Conservation (phyloP, 2,797 vertebrate species). For the Galago senegalensis region DNA sequence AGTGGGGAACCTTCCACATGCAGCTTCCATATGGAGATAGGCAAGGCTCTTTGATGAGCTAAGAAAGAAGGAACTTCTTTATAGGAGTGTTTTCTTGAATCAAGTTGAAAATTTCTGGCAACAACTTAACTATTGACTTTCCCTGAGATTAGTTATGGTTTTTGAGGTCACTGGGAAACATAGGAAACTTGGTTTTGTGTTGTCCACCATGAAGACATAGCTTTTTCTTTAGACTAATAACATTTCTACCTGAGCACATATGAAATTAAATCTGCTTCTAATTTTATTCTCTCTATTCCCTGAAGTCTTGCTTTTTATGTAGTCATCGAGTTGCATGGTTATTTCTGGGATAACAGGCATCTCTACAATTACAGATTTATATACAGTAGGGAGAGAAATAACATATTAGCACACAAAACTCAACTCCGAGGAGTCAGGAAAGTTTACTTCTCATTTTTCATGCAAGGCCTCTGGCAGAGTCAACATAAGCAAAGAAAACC, state of each 20-base stretch:
- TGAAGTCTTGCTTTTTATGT: slow-evolving; percentile 22
- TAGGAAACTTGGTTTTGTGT: neutral
- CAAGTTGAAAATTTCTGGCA: slow-evolving; percentile 50
- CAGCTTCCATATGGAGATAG: neutral
- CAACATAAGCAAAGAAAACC: neutral
- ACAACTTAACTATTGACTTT: slow-evolving; percentile 7
- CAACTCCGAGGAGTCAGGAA: neutral
- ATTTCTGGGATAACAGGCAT: neutral
- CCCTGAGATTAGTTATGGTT: neutral
- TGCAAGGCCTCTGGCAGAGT: neutral
- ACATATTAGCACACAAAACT: neutral
- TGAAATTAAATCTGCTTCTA: slow-evolving; percentile 28
- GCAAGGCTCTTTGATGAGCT: neutral
- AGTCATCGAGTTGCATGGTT: neutral
- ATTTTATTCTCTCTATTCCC: neutral
- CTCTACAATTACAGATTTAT: slow-evolving; percentile 32
- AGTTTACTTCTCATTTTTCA: slow-evolving; percentile 10
- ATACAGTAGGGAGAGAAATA: slow-evolving; percentile 1
- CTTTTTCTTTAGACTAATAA: neutral
- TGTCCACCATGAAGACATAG: neutral
- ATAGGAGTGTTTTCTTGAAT: slow-evolving; percentile 1
- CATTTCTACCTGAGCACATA: neutral
- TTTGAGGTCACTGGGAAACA: neutral
- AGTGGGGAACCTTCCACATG: neutral
- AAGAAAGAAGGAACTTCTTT: neutral